Evolutionary conservation across 2,797 vertebrate species (phyloP), one percentile per base, ranked within the genome.

Genomic region (Cryptoprocta ferox): DNA sequence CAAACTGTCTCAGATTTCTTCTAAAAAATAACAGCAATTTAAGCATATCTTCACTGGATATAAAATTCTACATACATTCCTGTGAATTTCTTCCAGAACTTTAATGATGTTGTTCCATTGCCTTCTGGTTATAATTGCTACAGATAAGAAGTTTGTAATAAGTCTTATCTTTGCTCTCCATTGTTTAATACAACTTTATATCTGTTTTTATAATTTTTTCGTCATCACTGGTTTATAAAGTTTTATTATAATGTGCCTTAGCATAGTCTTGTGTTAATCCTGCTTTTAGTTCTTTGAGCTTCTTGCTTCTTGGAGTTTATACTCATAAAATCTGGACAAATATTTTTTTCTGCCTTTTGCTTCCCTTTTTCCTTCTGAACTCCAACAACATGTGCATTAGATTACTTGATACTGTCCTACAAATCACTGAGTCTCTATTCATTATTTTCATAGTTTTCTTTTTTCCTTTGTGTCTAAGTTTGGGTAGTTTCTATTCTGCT

Each of bases 1-100:
- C 68, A 94, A 53, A 18, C 88, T 56, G 32, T 91, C 66, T 96
- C 35, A 66, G 53, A 59, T 78, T 90, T 90, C 91, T 59, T 83
- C 80, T 80, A 88, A 82, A 93, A 75, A 76, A 65, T 65, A 35
- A 76, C 0, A 81, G 32, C 39, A 71, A 68, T 89, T 94, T 81
- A 91, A 37, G 45, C 89, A 48, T 66, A 89, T 78, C 56, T 91
- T 93, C 66, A 80, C 18, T 85, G 14, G 24, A 56, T 30, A 30
- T 50, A 79, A 18, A 68, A 92, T 65, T 91, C 68, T 84, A 66
- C 21, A 28, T 86, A 63, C 75, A 56, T 21, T 59, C 24, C 56
- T 70, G 14, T 88, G 8, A 28, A 19, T 56, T n/a, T 68, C 32
- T 75, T 90, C 37, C 21, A 88, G 63, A 5, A 30, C 16, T 79